phyloP scores from a whole-genome alignment of 2,888 invertebrate genomes.

The Hydrotaea cyrtoneurina region DNA sequence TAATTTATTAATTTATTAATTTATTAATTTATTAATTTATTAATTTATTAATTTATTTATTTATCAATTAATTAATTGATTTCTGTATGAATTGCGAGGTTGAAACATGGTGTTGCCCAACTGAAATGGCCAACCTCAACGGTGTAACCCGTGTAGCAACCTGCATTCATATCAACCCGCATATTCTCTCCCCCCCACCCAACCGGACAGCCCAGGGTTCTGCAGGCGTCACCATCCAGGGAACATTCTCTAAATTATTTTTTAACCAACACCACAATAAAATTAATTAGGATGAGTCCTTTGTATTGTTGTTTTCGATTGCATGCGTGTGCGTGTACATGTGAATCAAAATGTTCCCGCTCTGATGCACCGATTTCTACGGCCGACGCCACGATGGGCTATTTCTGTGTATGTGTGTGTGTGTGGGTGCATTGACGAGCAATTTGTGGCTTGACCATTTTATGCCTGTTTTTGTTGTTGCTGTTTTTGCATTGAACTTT shows the following conservation, averaged over 20 bases:
- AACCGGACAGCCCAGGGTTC: background rate
- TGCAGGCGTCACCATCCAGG: background rate
- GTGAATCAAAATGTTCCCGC: constrained; percentile 34
- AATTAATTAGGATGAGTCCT: constrained; percentile 65
- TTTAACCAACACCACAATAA: constrained; percentile 46
- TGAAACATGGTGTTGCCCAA: too few relatives aligned
- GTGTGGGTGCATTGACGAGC: constrained; percentile 69
- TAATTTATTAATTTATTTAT: too few relatives aligned
- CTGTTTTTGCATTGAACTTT: constrained; percentile 11
- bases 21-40: too few relatives aligned
- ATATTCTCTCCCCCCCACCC: background rate
- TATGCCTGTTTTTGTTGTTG: constrained; percentile 43
- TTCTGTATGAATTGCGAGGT: too few relatives aligned
- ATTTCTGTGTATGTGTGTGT: constrained; percentile 69
- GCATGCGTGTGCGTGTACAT: constrained; percentile 52
- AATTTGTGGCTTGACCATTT: constrained; percentile 72
- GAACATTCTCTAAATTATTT: constrained; percentile 24
- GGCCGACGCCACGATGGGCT: constrained; percentile 57
- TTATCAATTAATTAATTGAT: too few relatives aligned
- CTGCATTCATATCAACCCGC: background rate
- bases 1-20: too few relatives aligned
- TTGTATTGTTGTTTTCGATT: constrained; percentile 29
- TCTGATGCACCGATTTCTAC: background rate
- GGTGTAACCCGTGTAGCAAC: too few relatives aligned
- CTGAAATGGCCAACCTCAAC: background rate